Conservation (phyloP, 2,888 invertebrate genomes). For the Ichneumoninae sp. region DNA sequence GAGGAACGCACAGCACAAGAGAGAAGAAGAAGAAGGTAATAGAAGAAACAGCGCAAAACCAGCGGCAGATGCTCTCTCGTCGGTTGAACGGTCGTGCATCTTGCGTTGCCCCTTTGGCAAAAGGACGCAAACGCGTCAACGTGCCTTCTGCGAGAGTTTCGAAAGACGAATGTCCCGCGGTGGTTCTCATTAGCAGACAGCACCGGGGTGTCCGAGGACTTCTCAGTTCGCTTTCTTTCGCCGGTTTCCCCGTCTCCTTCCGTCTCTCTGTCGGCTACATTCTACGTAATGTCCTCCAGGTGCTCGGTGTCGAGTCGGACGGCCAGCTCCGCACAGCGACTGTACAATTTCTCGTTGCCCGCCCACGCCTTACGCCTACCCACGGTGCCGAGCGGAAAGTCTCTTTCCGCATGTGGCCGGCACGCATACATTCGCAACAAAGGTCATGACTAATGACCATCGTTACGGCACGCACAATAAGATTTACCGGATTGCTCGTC, state of each 20-base stretch:
- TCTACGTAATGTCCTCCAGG: slow-evolving; percentile 76
- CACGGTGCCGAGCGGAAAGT: slow-evolving; percentile 54
- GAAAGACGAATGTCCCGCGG: slow-evolving; percentile 77
- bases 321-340: slow-evolving; percentile 3
- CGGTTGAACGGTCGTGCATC: slow-evolving; percentile 68
- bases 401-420: slow-evolving; percentile 17
- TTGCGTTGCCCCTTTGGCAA: slow-evolving; percentile 50
- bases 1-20: slow-evolving; percentile 8
- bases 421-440: slow-evolving; percentile 72
- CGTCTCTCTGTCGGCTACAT: slow-evolving; percentile 53
- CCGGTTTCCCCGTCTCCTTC: slow-evolving; percentile 37
- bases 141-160: slow-evolving; percentile 63
- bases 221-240: slow-evolving; percentile 53
- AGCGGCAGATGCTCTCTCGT: slow-evolving; percentile 66
- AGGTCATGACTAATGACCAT: slow-evolving; percentile 79
- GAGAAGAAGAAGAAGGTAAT: background rate
- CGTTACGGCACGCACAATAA: slow-evolving; percentile 70
- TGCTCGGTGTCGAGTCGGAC: slow-evolving; percentile 68
- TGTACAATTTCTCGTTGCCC: slow-evolving; percentile 64
- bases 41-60: slow-evolving; percentile 30
- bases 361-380: slow-evolving; percentile 76
- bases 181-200: slow-evolving; percentile 78
- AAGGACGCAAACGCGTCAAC: slow-evolving; percentile 74
- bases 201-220: slow-evolving; percentile 71
- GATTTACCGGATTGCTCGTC: slow-evolving; percentile 67